Conservation (phyloP, 92 coral and sea anemone species). For the Bergia puertoricense region DNA sequence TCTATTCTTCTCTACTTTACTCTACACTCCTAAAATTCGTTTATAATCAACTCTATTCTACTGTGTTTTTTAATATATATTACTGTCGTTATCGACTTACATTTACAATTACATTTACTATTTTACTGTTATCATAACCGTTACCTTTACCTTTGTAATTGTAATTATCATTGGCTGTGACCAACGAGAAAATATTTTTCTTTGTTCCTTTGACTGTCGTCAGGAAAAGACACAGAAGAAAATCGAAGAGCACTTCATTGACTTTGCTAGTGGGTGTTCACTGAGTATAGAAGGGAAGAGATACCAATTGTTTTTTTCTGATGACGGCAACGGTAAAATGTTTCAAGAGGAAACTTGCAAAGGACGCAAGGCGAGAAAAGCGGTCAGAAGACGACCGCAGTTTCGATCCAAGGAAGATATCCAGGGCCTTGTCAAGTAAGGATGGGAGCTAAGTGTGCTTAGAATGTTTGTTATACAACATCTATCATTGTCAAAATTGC, state of each 20-base stretch:
- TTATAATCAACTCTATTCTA: too few relatives aligned
- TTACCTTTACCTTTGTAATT: too few relatives aligned
- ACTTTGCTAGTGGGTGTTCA: background rate
- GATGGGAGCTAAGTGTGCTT: background rate
- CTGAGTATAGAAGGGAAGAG: background rate
- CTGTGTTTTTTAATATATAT: too few relatives aligned
- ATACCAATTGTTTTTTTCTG: background rate
- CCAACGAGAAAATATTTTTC: too few relatives aligned
- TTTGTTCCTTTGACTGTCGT: background rate
- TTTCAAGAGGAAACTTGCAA: background rate
- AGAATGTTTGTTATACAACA: too few relatives aligned
- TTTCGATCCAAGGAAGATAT: slow-evolving; percentile 4
- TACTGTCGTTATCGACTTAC: background rate
- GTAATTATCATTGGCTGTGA: too few relatives aligned
- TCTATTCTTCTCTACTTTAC: background rate
- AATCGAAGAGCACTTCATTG: background rate
- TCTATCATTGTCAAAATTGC: too few relatives aligned
- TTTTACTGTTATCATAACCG: too few relatives aligned
- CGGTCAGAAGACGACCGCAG: background rate
- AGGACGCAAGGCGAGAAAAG: background rate
- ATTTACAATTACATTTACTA: too few relatives aligned
- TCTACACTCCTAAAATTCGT: background rate
- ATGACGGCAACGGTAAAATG: background rate
- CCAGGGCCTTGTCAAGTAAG: background rate
- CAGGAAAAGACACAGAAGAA: background rate